These are phyloP conservation scores for Tipula lateralis DNA, from an alignment of 2,888 invertebrate species.

Conservation along the genomic window DNA sequence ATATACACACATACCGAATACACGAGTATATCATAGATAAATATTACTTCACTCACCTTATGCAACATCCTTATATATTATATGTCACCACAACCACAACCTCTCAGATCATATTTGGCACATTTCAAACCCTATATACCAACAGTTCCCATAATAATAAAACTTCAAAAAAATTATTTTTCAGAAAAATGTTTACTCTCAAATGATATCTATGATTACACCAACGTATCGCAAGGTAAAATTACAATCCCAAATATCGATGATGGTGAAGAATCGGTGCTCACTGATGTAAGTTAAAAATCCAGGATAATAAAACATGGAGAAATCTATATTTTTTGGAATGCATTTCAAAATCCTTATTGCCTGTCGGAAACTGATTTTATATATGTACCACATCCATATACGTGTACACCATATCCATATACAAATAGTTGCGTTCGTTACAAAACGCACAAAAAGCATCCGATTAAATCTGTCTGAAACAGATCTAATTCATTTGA, in stretches of 20 bases:
- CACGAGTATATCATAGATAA: too few species aligned
- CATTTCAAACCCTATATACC: background rate
- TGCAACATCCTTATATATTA: background rate
- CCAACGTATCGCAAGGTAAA: constrained; percentile 95
- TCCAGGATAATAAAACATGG: background rate
- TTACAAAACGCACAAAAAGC: background rate
- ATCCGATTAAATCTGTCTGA: constrained; percentile 27
- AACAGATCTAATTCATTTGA: constrained; percentile 13
- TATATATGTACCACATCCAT: background rate
- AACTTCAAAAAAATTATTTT: background rate
- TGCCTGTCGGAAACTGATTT: constrained; percentile 33
- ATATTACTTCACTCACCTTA: background rate
- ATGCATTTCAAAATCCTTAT: background rate
- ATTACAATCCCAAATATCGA: constrained; percentile 90
- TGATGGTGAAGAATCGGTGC: constrained; percentile 85
- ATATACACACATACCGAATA: background rate
- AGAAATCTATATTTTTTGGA: background rate
- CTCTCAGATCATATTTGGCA: background rate
- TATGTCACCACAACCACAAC: background rate
- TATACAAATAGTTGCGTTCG: background rate
- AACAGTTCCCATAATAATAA: background rate
- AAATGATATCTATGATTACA: constrained; percentile 88
- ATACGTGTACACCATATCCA: background rate
- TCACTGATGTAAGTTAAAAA: constrained; percentile 79
- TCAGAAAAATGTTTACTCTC: constrained; percentile 73